Percentiles rank a stretch among this genome's conserved stretches.
Evolutionary conservation across 2,113 vertebrate genomes (phyloP).

Genomic region (Sisor rabdophorus): DNA sequence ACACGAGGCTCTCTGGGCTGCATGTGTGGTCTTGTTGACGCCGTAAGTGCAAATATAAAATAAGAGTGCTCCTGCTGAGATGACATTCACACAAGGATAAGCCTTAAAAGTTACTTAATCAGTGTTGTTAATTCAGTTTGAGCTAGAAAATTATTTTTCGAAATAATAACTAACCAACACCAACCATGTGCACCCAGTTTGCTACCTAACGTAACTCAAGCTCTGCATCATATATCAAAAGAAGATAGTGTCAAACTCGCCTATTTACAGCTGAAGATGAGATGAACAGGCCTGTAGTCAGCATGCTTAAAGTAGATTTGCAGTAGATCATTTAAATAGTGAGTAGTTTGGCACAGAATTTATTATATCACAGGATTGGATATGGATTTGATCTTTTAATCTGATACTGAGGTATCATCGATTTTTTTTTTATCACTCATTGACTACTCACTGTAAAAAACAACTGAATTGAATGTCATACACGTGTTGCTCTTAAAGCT

Average conservation of each 20-base stretch:
- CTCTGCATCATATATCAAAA: slow-evolving; percentile 38
- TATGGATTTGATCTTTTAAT: not conserved
- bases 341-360: not conserved
- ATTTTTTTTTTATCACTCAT: not conserved
- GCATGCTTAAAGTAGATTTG: slow-evolving; percentile 23
- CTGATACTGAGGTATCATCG: not conserved
- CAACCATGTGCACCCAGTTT: not conserved
- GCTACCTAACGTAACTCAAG: slow-evolving; percentile 31
- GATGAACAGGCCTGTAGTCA: slow-evolving; percentile 22
- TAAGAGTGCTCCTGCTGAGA: not conserved
- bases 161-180: not conserved
- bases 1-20: not conserved
- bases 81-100: slow-evolving; percentile 1
- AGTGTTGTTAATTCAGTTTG: not conserved
- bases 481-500: slow-evolving; percentile 5
- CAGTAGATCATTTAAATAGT: not conserved
- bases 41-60: not conserved
- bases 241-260: slow-evolving; percentile 9
- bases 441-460: not conserved
- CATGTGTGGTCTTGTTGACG: slow-evolving; percentile 15
- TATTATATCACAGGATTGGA: not conserved
- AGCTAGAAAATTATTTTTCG: not conserved
- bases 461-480: not conserved
- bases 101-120: not conserved
- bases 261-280: slow-evolving; percentile 45